A percentile compares a stretch with the other conserved stretches of the same genome.
Conservation (phyloP, 1,140 invertebrate genomes). For the Sitophilus oryzae region DNA sequence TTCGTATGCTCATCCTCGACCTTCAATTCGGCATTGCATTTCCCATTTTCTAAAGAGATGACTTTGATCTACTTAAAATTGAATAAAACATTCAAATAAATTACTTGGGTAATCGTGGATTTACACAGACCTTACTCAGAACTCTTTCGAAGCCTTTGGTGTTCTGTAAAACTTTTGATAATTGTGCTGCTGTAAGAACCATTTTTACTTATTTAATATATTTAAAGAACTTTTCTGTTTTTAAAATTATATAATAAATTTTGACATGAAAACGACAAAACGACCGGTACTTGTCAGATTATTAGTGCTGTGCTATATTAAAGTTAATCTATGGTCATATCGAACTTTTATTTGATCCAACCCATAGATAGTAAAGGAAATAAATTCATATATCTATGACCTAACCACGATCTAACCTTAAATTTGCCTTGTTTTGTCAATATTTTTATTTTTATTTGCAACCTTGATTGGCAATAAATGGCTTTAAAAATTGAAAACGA, state of each 20-base stretch:
- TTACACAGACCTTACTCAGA: constrained; percentile 2
- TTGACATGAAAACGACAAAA: too few relatives aligned
- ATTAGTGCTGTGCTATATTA: too few relatives aligned
- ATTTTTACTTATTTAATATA: constrained; percentile 5
- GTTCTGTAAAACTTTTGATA: neutral
- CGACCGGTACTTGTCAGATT: too few relatives aligned
- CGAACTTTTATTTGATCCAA: too few relatives aligned
- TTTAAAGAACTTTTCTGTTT: neutral
- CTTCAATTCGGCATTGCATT: constrained; percentile 67
- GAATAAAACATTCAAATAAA: constrained; percentile 2
- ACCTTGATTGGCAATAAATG: too few relatives aligned
- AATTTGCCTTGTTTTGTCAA: too few relatives aligned
- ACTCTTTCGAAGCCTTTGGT: constrained; percentile 8
- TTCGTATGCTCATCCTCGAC: constrained; percentile 75
- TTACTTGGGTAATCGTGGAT: neutral
- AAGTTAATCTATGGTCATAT: too few relatives aligned
- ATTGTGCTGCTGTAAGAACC: constrained; percentile 5
- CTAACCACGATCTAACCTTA: too few relatives aligned
- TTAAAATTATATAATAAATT: neutral
- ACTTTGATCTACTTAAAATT: constrained; percentile 15
- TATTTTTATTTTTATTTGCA: too few relatives aligned
- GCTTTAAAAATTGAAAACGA: constrained; percentile 27
- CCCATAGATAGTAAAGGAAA: too few relatives aligned
- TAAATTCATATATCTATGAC: too few relatives aligned
- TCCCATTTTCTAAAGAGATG: constrained; percentile 51